Base-by-base conservation (phyloP, 2,113 vertebrate species). In the Octodon degus region DNA sequence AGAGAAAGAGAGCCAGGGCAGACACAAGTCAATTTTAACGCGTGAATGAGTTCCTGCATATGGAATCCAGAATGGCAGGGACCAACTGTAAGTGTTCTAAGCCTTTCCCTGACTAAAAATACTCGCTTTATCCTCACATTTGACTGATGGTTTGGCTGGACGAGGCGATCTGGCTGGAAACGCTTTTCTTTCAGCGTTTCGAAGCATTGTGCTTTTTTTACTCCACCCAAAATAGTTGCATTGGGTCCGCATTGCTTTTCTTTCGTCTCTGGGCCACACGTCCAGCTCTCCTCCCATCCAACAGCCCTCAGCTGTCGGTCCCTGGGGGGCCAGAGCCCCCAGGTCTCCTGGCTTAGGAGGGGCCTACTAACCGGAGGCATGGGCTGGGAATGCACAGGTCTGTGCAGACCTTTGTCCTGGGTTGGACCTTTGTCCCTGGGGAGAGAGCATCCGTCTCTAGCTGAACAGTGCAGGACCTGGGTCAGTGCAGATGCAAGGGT, bases 211-310 rank as follows among this genome's bases (percentile, higher is more conserved):
- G 5, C 9, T n/a, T n/a, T 82, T 60, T 62, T 62, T 10, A 83
- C 37, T 30, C n/a, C 24, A 63, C 58, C 12, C 81, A 17, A 25
- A 62, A 30, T 40, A 62, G 81, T 25, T 24, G 2, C 25, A 7
- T 19, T 16, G 6, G 12, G 27, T n/a, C 84, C 30, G 22, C 24
- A 13, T 8, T 27, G 37, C 65, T n/a, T 93, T 34, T 40, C 17
- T 68, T 7, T 12, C 30, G 11, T 32, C 5, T 1, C 53, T 67
- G 40, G 25, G 19, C 17, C 27, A 5, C 32, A 12, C 5, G 40
- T 7, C 1, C 0, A 3, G 14, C n/a, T 79, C 12, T 43, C 19
- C 47, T 50, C n/a, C 11, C 13, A 2, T 2, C 47, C 5, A 5
- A 13, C 1, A 58, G n/a, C 79, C 47, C 43, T 50, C 27, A 25